phyloP scores from a whole-genome alignment of 64 coral and sea anemone species.

The Montipora cactus region DNA sequence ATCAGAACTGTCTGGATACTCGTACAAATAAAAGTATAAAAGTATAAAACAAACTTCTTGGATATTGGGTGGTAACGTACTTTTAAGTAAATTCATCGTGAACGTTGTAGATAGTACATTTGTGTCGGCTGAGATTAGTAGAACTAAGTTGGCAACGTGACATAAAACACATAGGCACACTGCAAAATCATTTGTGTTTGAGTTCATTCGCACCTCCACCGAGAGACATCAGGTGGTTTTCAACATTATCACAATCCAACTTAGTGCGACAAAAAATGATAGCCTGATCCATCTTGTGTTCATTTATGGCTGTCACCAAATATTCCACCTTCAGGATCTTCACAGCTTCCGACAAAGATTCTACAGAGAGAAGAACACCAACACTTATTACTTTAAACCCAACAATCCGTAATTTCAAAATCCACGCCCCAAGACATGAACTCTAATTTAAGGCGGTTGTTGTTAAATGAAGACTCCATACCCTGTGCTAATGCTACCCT shows the following conservation, averaged over 20 bases:
- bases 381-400: background rate
- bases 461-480: too few relatives aligned
- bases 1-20: too few relatives aligned
- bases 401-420: background rate
- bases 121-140: too few relatives aligned
- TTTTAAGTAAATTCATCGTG: too few relatives aligned
- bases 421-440: too few relatives aligned
- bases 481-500: too few relatives aligned
- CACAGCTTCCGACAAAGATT: constrained; percentile 90
- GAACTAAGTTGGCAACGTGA: too few relatives aligned
- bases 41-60: too few relatives aligned
- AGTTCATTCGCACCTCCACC: constrained; percentile 76
- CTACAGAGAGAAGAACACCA: constrained; percentile 9
- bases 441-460: too few relatives aligned
- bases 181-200: background rate
- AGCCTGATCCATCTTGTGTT: constrained; percentile 95
- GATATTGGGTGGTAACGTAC: too few relatives aligned
- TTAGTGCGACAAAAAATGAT: constrained; percentile 98
- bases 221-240: constrained; percentile 71
- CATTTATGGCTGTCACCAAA: constrained; percentile 77
- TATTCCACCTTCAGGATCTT: constrained; percentile 96
- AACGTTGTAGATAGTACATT: too few relatives aligned
- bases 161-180: background rate
- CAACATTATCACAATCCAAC: constrained; percentile 92
- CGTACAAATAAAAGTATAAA: too few relatives aligned